A percentile compares a stretch with the other conserved stretches of the same genome.
Conservation (phyloP, 2,888 invertebrate species). For the Petrolisthes cinctipes region DNA sequence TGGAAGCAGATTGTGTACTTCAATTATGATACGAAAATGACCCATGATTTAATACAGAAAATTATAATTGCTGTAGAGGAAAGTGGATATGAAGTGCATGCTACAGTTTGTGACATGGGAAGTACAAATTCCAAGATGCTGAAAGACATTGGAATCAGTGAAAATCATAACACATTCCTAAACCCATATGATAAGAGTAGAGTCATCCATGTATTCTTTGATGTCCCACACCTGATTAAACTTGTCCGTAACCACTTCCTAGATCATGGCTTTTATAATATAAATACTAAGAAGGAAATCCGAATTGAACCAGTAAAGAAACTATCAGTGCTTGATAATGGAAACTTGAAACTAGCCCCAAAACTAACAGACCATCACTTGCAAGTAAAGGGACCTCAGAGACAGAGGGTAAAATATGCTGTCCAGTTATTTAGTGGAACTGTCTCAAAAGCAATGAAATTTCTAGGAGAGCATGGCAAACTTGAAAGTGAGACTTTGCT, state of each 20-base stretch:
- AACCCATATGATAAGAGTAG: background rate
- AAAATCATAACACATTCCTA: background rate
- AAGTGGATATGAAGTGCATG: background rate
- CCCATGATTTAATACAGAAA: background rate
- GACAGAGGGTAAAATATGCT: constrained; percentile 8
- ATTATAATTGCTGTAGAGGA: background rate
- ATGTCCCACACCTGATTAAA: background rate
- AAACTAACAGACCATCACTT: background rate
- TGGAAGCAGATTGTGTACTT: constrained; percentile 14
- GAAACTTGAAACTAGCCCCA: constrained; percentile 14
- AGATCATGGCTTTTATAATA: background rate
- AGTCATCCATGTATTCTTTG: background rate
- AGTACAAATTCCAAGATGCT: background rate
- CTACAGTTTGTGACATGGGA: constrained; percentile 1
- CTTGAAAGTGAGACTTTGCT: background rate
- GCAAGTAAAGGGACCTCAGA: background rate
- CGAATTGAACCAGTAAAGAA: background rate
- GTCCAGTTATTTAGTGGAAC: constrained; percentile 6
- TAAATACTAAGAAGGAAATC: background rate
- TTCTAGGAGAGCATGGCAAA: background rate
- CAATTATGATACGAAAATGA: background rate
- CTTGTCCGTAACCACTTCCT: constrained; percentile 8
- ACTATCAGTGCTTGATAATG: background rate
- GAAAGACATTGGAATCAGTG: background rate
- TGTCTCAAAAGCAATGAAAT: background rate